Evolutionary conservation across 2,797 vertebrate genomes (phyloP), one percentile per base, ranked within the genome.

Genomic region (Natrix natrix): DNA sequence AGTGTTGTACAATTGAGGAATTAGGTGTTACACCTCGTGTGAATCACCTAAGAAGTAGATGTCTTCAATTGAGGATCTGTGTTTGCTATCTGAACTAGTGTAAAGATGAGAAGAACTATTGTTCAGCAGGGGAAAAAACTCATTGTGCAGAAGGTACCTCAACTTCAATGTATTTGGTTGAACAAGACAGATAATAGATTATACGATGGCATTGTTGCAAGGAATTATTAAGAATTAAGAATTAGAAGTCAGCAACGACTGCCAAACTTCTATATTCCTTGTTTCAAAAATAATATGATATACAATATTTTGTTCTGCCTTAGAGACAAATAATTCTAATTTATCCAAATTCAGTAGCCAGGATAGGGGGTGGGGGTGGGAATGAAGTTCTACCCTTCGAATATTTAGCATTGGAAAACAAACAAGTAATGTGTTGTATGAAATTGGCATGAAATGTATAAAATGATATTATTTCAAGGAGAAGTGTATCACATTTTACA

Each of bases 331-430:
- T 24, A 11, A 83, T 83, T 17, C 74, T 48, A 48, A 48, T 48
- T 83, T 83, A 43, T 48, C 37, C 37, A 83, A 83, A 83, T 83
- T 48, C 37, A 83, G 20, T 48, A 83, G 37, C 20, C 37, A 24
- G 37, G 10, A 24, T 5, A 0, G 20, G 20, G 37, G 4, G 4
- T 3, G 3, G 13, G 24, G 24, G 26, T 4, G 7, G 6, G 4
- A 22, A 22, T 43, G 74, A 22, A 83, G 4, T 48, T 83, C 10
- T 48, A 48, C 20, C 4, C 37, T 20, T n/a, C 69, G 8, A 74
- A 48, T 24, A 12, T 83, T 83, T 48, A 83, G 37, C 37, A 48
- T 48, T 20, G 74, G 20, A 48, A 83, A 83, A 83, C 1, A 48
- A 78, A 83, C 74, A 22, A 43, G 12, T 78, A 22, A 48, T 83